Evolutionary conservation across 2,113 vertebrate genomes (phyloP).

Genomic region (Pseudorectes ferrugineus): DNA sequence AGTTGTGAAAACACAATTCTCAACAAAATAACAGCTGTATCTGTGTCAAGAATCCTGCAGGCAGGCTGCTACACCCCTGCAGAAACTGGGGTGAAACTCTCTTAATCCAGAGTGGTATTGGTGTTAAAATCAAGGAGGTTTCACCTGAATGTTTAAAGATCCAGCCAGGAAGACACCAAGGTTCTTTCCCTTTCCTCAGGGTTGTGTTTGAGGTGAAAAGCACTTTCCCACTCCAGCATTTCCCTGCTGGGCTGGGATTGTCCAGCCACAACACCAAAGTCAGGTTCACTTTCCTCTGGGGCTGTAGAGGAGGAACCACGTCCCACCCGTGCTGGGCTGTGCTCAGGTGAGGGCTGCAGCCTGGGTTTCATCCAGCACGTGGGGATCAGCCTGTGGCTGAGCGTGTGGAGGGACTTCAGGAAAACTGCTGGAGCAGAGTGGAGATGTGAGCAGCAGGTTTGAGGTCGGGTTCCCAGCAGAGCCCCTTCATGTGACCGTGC

Average conservation of each 20-base stretch:
- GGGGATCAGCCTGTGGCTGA: not conserved
- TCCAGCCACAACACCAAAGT: not conserved
- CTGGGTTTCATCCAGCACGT: accelerated
- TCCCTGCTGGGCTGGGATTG: not conserved
- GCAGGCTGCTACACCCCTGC: slow-evolving; percentile 10
- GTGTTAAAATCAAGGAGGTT: not conserved
- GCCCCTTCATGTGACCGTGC: not conserved
- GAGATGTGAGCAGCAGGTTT: not conserved
- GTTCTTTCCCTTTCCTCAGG: not conserved
- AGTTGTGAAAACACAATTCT: slow-evolving; percentile 29
- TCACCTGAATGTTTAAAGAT: not conserved
- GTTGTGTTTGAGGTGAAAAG: not conserved
- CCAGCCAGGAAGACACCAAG: not conserved
- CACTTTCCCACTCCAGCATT: accelerated
- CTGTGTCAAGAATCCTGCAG: not conserved
- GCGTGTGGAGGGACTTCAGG: not conserved
- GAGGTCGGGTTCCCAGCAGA: not conserved
- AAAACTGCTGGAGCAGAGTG: not conserved
- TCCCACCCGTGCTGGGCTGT: not conserved
- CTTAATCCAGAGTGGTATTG: not conserved
- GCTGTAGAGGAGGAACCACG: accelerated
- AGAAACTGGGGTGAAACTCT: not conserved
- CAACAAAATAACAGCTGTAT: not conserved
- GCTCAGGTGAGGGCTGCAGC: not conserved
- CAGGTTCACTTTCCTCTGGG: not conserved